Evolutionary conservation across 2,888 invertebrate species (phyloP).

Genomic region (Tipula helvola): DNA sequence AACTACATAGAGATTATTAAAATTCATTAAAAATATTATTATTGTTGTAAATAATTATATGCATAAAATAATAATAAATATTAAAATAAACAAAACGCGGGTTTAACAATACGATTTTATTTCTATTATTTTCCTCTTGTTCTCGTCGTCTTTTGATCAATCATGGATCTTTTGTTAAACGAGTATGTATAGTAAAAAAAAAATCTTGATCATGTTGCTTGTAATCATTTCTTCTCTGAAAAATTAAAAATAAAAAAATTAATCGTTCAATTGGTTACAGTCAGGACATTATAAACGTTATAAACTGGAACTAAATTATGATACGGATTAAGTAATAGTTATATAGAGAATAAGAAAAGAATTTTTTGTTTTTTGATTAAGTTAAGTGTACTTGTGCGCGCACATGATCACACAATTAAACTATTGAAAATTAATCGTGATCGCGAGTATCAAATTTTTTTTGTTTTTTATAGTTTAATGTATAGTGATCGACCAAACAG

Average conservation of each 20-base stretch:
- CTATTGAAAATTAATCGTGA: not conserved
- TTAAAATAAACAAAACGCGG: not conserved
- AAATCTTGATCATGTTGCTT: not conserved
- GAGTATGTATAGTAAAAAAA: not conserved
- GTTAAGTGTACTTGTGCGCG: not conserved
- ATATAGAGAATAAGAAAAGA: not conserved
- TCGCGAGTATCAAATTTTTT: not conserved
- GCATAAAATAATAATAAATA: not conserved
- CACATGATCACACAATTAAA: not conserved
- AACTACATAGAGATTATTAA: not conserved
- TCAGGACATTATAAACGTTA: not conserved
- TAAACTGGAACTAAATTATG: conserved; percentile 4
- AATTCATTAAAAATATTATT: not conserved
- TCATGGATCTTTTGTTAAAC: not conserved
- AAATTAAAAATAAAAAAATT: not conserved
- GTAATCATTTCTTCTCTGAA: not conserved
- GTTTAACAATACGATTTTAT: not conserved
- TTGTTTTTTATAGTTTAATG: not conserved
- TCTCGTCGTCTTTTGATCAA: not conserved
- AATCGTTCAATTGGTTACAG: not conserved
- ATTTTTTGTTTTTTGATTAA: not conserved
- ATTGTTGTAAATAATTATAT: not conserved
- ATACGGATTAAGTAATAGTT: conserved; percentile 4
- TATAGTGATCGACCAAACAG: not conserved
- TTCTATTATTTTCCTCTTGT: not conserved